phyloP scores from a whole-genome alignment of 53 echinoderm and acorn worm species.

The Astropecten irregularis region DNA sequence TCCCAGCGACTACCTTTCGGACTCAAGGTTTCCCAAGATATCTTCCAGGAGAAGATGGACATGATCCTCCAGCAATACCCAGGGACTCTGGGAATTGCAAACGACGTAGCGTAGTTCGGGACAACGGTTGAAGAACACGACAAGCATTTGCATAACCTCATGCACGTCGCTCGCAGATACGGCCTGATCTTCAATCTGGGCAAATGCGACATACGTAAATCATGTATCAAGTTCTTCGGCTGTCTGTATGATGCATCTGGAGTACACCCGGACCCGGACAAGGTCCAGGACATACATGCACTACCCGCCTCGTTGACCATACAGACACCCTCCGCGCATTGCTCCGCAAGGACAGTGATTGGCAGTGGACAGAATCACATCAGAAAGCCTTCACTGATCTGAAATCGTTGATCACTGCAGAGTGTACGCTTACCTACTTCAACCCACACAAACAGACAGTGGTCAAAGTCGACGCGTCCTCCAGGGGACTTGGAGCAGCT shows the following conservation, averaged over 20 bases:
- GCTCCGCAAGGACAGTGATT: conserved; percentile 17
- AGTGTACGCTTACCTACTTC: too few relatives aligned
- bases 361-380: background rate
- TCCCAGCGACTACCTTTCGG: conserved; percentile 70
- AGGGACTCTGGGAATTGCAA: conserved; percentile 53
- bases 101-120: conserved; percentile 36
- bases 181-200: conserved; percentile 43
- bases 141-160: conserved; percentile 32
- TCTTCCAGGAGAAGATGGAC: conserved; percentile 61
- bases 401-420: too few relatives aligned
- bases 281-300: conserved; percentile 49
- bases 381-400: too few relatives aligned
- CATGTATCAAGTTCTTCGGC: conserved; percentile 54
- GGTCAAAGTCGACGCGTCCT: conserved; percentile 7
- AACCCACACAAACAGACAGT: too few relatives aligned
- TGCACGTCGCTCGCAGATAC: conserved; percentile 23
- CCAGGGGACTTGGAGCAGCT: too few relatives aligned
- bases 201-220: conserved; percentile 54
- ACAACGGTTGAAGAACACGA: conserved; percentile 41
- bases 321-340: conserved; percentile 21
- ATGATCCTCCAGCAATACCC: conserved; percentile 63
- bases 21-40: conserved; percentile 60
- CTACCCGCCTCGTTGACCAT: conserved; percentile 17
- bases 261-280: conserved; percentile 56
- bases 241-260: conserved; percentile 53